Evolutionary conservation across 2,888 invertebrate species (phyloP), one percentile per base, ranked within the genome.

Genomic region (Tetragonula carbonaria): DNA sequence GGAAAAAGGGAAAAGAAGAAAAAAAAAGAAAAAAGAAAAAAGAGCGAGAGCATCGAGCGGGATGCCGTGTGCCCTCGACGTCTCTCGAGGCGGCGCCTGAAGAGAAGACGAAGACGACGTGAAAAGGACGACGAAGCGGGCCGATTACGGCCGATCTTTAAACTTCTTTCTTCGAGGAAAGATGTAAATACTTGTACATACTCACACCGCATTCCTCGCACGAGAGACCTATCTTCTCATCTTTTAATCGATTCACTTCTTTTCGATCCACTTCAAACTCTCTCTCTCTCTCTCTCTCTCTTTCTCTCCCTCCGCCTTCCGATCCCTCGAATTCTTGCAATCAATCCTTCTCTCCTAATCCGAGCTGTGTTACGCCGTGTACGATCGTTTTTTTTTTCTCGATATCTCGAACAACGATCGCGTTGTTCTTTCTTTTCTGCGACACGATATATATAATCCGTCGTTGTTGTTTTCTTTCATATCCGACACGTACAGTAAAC

Each of bases 111-210:
- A 74, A 68, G 51, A 57, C 16, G 81, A 77, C 53, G 63, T 66
- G 65, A 62, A 78, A 38, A 80, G 68, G 76, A 75, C 59, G 23
- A 74, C 28, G 68, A 79, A 80, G 38, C 75, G 59, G 66, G 82
- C 81, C 82, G 53, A 76, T 72, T 72, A 67, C 74, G 82, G 83
- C 82, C 73, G 57, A 72, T 78, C 68, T 18, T 80, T 28, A 28
- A 28, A 79, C 74, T 67, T 84, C 88, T 87, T 85, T 86, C 86
- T 84, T 77, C 81, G 88, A 55, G 79, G 86, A 84, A 87, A 77
- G 84, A 84, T 92, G 92, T 92, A 92, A 92, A 92, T 92, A 92
- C 68, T 91, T 92, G 92, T 92, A 93, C 75, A 93, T 92, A 93
- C 90, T 93, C 91, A 90, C 38, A 8, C 90, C 91, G 93, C 93